Evolutionary conservation across 2,797 vertebrate genomes (phyloP), one percentile per base, ranked within the genome.

Genomic region (Acomys russatus): DNA sequence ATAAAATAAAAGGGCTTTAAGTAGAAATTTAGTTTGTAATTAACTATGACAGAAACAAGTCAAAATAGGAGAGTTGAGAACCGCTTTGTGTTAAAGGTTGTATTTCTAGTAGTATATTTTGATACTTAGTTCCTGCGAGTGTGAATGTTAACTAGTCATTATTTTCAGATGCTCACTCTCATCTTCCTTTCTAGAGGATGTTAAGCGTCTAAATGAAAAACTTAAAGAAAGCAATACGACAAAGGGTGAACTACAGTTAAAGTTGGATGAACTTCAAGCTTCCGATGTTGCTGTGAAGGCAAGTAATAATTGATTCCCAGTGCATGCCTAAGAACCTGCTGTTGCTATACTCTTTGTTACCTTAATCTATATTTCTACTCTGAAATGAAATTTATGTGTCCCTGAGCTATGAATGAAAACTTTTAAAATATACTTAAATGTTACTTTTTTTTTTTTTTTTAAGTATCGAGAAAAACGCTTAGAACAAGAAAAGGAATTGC

Each of bases 391-490:
- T 77, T 4, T 17, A 18, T 88, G 22, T 88, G 20, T 82, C 28
- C 83, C 56, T 91, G 20, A 66, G 22, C 35, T 30, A 80, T 17
- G 66, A 28, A 44, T 35, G 79, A 74, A 89, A 83, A 1, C 38
- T 54, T 56, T 66, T 30, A 30, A 15, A 44, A 2, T 3, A 2
- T 44, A 20, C 59, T 2, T 91, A 93, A 78, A 51, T 18, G 7
- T 78, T 85, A 22, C n/a, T 87, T 83, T 54, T 96, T 54, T 5
- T 33, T 78, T 5, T 78, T 66, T 95, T 82, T 97, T 61, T 95
- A 59, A 99, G 99, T 99, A 99, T 98, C 99, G 99, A 89, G 99
- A 99, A 98, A 99, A 99, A 96, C 99, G 99, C 9, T 99, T 99
- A 98, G 99, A 99, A 33, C 99, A 99, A 98, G 99, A 99, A 97